Conservation (phyloP, 2,113 vertebrate genomes). For the Hippocampus zosterae region DNA sequence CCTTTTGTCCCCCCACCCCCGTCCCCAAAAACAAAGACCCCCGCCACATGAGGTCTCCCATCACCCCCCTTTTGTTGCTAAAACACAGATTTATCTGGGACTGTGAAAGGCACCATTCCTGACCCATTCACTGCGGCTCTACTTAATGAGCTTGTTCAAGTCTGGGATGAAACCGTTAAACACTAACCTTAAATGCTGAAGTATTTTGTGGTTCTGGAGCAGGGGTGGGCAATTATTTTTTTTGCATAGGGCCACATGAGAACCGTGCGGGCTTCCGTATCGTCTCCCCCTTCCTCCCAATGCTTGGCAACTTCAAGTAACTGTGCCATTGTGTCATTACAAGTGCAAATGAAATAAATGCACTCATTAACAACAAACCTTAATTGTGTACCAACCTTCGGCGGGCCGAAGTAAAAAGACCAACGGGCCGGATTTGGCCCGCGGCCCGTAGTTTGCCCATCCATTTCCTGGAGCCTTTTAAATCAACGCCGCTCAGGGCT, state of each 20-base stretch:
- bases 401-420: no score
- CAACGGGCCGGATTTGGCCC: no score
- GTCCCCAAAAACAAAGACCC: constrained; percentile 48
- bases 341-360: no score
- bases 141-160: constrained; percentile 64
- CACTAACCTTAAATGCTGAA: constrained; percentile 47
- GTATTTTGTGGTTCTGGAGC: constrained; percentile 28
- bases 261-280: no score
- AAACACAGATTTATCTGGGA: constrained; percentile 56
- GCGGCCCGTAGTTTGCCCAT: no score
- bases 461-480: constrained; percentile 40
- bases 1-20: constrained; percentile 38
- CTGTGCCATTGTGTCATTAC: no score
- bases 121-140: constrained; percentile 44
- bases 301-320: no score
- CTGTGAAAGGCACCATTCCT: constrained; percentile 52
- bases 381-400: no score
- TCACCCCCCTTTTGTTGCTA: constrained; percentile 48
- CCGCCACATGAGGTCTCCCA: constrained; percentile 33
- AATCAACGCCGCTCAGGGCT: constrained; percentile 46
- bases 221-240: no score
- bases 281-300: no score
- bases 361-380: no score
- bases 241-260: no score
- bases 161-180: constrained; percentile 51